These are phyloP conservation scores for Aphis gossypii DNA, from an alignment of 1,140 invertebrate genomes.

Conservation along the genomic window DNA sequence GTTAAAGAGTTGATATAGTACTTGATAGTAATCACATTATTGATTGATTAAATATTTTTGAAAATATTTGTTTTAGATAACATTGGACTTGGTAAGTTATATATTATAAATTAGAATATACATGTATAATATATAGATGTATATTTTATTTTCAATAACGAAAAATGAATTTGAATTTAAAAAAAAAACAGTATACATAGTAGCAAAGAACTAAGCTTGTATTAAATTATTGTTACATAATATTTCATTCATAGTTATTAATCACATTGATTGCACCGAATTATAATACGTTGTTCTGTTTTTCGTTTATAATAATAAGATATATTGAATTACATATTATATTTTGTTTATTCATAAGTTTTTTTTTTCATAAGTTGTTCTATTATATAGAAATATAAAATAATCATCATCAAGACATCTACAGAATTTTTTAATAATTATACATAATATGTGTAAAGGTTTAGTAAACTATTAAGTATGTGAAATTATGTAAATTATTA, in stretches of 20 bases:
- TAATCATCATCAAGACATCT: not conserved
- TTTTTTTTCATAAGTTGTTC: not conserved
- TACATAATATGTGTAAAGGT: not conserved
- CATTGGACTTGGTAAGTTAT: not conserved
- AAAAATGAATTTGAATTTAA: too few species aligned
- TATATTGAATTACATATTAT: not conserved
- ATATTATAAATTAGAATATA: not conserved
- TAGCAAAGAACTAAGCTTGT: not conserved
- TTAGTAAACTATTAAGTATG: not conserved
- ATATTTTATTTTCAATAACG: too few species aligned
- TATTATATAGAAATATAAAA: not conserved
- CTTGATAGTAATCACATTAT: not conserved
- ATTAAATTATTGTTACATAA: not conserved
- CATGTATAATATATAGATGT: too few species aligned
- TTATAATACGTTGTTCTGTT: not conserved
- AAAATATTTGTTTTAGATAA: not conserved
- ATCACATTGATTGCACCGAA: not conserved
- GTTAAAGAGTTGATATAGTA: not conserved
- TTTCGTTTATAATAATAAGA: not conserved
- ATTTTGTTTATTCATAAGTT: not conserved
- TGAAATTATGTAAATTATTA: not conserved
- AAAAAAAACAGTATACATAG: not conserved
- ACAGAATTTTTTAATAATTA: not conserved
- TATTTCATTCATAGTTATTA: not conserved
- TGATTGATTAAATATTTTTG: not conserved